Percentiles rank a stretch among this genome's conserved stretches.
Evolutionary conservation across 1,140 invertebrate species (phyloP).

Genomic region (Procambarus clarkii): DNA sequence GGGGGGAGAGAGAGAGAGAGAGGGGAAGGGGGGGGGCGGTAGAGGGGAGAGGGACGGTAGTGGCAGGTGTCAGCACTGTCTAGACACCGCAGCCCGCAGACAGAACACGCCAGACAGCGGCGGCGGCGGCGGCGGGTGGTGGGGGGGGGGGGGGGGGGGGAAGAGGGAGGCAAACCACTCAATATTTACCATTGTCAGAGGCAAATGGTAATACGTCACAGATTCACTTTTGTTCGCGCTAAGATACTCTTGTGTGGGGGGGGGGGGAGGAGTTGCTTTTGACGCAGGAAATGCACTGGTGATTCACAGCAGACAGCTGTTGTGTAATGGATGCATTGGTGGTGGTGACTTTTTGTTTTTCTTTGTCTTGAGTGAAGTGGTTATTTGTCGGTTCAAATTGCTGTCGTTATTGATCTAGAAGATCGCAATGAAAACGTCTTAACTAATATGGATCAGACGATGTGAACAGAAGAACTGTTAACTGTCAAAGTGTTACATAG

Average conservation of each 20-base stretch:
- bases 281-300: no score
- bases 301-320: no score
- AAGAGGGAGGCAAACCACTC: not conserved
- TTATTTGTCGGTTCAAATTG: no score
- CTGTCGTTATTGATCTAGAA: no score
- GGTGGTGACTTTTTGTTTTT: no score
- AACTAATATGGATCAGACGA: no score
- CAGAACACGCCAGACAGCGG: constrained; percentile 62
- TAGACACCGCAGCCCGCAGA: constrained; percentile 60
- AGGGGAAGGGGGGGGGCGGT: not conserved
- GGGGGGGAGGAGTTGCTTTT: not conserved
- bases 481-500: no score
- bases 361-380: no score
- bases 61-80: constrained; percentile 59
- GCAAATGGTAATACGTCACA: not conserved
- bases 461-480: no score
- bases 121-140: constrained; percentile 26
- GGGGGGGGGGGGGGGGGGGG: constrained; percentile 20
- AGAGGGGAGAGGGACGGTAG: constrained; percentile 8
- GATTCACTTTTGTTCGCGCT: constrained; percentile 2
- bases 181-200: not conserved
- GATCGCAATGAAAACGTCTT: no score
- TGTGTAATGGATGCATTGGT: no score
- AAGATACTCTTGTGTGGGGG: not conserved
- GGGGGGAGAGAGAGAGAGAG: not conserved